Base-by-base conservation (phyloP, 1,140 invertebrate species). In the Acromyrmex charruanus region DNA sequence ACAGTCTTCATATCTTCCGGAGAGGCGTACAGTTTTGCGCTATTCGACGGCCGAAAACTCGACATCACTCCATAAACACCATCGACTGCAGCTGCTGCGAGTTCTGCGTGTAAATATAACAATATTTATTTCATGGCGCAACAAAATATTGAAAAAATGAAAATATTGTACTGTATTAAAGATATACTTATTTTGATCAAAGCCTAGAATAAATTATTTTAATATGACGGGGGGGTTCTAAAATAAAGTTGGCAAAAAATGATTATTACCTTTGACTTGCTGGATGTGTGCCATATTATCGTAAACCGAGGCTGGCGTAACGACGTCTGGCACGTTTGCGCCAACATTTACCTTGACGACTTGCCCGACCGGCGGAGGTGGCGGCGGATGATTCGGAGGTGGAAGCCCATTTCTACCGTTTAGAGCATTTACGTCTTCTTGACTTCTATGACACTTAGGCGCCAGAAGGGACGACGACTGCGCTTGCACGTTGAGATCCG, bases 21-120 rank as follows among this genome's bases (percentile, higher is more conserved):
- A 55, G 97, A 98, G 9, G 98, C 98, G 94, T 99, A 99, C 53
- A 99, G 95, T 93, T 98, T 98, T 75, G 98, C 98, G 95, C 96
- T 97, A 88, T 97, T 97, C 58, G 97, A 96, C 0, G 98, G 98
- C 87, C 97, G 97, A 95, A 99, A 99, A 89, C 98, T 98, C 12
- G 98, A 98, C 95, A 98, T 97, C 51, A 98, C 95, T 31, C 95
- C 95, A 68, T 95, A 95, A n/a, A 86, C 87, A 59, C 90, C 90
- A 10, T 94, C 94, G 4, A 90, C 89, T n/a, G 94, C 91, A 2
- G 94, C 94, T 31, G 95, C 94, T n/a, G 94, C 94, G 14, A 95
- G 82, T 92, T 95, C 95, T 95, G 53, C 12, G 63, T 58, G n/a
- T 18, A 77, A 88, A 55, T 4, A 10, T 1, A 16, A 49, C 2